A percentile compares a stretch with the other conserved stretches of the same genome.
phyloP scores from a whole-genome alignment of 2,113 vertebrate genomes.

The Xenopus tropicalis region DNA sequence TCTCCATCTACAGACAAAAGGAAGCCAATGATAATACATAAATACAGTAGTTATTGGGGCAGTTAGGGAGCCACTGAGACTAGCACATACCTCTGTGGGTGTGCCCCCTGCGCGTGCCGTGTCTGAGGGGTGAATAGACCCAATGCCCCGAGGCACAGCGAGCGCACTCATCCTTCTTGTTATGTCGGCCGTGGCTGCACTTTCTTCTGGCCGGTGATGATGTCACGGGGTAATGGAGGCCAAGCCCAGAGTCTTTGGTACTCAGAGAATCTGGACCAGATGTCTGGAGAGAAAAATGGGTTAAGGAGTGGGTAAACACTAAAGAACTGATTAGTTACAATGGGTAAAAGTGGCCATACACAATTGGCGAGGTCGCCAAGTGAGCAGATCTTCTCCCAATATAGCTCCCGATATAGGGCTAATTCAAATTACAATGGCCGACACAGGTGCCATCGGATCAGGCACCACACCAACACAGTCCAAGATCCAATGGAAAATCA shows the following conservation, averaged over 20 bases:
- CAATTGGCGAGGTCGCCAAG: too few species aligned
- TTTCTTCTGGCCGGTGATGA: conserved; percentile 55
- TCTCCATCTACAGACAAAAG: conserved; percentile 46
- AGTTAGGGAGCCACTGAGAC: background rate
- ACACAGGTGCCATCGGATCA: too few species aligned
- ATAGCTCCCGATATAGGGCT: too few species aligned
- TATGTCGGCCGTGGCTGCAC: conserved; percentile 30
- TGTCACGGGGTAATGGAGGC: conserved; percentile 60
- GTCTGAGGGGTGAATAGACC: conserved; percentile 66
- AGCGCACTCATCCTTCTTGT: conserved; percentile 42
- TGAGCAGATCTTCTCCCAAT: too few species aligned
- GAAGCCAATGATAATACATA: background rate
- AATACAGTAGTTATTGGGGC: background rate
- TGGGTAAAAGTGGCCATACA: too few species aligned
- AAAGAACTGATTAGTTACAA: background rate
- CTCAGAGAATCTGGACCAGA: conserved; percentile 72
- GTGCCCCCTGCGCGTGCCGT: conserved; percentile 37
- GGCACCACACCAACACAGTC: too few species aligned
- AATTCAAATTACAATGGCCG: too few species aligned
- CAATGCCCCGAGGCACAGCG: conserved; percentile 58
- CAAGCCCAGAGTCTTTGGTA: conserved; percentile 82
- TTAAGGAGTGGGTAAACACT: background rate
- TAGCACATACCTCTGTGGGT: conserved; percentile 57
- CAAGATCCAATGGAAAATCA: too few species aligned
- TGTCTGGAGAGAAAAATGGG: conserved; percentile 53